Evolutionary conservation across 1,140 invertebrate species (phyloP).

Genomic region (Tetramorium parvispinum): DNA sequence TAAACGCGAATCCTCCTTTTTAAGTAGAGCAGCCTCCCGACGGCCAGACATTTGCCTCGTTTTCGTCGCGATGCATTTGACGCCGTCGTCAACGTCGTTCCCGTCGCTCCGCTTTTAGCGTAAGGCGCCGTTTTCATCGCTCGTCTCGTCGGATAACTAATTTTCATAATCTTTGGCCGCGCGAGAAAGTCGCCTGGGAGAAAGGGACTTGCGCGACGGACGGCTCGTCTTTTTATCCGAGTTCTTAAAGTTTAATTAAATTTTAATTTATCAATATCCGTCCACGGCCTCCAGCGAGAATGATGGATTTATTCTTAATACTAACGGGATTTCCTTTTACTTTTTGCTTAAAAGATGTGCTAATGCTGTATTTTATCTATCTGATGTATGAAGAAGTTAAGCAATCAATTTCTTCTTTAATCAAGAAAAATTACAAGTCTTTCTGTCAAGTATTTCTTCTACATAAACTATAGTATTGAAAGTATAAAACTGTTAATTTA

Average conservation of each 20-base stretch:
- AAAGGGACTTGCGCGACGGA: slow-evolving; percentile 36
- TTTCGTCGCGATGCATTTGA: slow-evolving; percentile 43
- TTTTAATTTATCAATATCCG: slow-evolving; percentile 62
- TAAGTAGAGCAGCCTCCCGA: slow-evolving; percentile 30
- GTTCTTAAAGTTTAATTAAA: slow-evolving; percentile 62
- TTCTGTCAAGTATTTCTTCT: neutral
- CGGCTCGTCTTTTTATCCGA: slow-evolving; percentile 55
- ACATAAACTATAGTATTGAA: neutral
- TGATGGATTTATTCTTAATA: slow-evolving; percentile 56
- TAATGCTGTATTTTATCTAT: slow-evolving; percentile 9
- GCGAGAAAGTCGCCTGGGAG: slow-evolving; percentile 36
- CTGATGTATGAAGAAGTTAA: neutral
- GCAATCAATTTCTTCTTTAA: neutral
- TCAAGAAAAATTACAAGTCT: neutral
- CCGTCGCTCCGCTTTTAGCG: slow-evolving; percentile 54
- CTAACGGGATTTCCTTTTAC: slow-evolving; percentile 9
- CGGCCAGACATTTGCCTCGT: slow-evolving; percentile 54
- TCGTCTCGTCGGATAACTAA: slow-evolving; percentile 57
- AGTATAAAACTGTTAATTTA: neutral
- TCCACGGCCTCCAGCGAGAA: slow-evolving; percentile 17
- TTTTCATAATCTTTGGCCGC: slow-evolving; percentile 59
- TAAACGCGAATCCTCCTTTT: slow-evolving; percentile 53
- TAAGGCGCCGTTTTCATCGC: slow-evolving; percentile 61
- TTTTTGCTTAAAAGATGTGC: neutral
- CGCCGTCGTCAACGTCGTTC: slow-evolving; percentile 34